Percentiles rank a stretch among this genome's conserved stretches.
Evolutionary conservation across 2,888 invertebrate genomes (phyloP).

Genomic region (Tetramorium bicarinatum): DNA sequence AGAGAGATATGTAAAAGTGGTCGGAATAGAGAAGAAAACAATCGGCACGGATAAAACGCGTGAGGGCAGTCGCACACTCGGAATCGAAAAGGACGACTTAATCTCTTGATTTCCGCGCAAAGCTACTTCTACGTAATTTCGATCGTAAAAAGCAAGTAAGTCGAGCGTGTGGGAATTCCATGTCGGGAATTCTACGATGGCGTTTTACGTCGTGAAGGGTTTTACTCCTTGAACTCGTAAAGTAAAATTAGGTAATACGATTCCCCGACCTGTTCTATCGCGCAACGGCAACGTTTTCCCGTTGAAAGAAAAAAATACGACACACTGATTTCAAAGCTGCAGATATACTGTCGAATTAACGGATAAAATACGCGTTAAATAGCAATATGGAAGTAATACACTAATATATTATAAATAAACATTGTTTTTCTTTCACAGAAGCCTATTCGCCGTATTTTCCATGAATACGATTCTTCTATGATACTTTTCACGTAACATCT

Average conservation of each 20-base stretch:
- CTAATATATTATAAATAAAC: not conserved
- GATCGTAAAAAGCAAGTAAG: constrained; percentile 26
- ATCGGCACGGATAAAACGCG: not conserved
- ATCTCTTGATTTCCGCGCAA: constrained; percentile 31
- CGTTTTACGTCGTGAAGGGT: constrained; percentile 23
- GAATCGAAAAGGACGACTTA: not conserved
- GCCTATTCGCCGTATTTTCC: not conserved
- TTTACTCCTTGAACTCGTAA: constrained; percentile 37
- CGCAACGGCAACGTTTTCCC: not conserved
- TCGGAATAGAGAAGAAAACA: not conserved
- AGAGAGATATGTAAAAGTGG: not conserved
- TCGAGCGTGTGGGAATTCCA: constrained; percentile 9
- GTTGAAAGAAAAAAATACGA: not conserved
- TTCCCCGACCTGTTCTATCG: not conserved
- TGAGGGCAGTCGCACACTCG: not conserved
- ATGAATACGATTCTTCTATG: not conserved
- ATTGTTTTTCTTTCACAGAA: not conserved
- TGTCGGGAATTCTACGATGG: not conserved
- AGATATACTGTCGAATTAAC: not conserved
- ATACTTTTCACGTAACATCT: not conserved
- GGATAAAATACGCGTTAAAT: not conserved
- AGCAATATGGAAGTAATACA: not conserved
- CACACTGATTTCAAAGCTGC: not conserved
- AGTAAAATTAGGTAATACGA: constrained; percentile 36
- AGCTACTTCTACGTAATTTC: constrained; percentile 40